phyloP scores from a whole-genome alignment of 2,888 invertebrate genomes.

The Ecliptopera silaceata region DNA sequence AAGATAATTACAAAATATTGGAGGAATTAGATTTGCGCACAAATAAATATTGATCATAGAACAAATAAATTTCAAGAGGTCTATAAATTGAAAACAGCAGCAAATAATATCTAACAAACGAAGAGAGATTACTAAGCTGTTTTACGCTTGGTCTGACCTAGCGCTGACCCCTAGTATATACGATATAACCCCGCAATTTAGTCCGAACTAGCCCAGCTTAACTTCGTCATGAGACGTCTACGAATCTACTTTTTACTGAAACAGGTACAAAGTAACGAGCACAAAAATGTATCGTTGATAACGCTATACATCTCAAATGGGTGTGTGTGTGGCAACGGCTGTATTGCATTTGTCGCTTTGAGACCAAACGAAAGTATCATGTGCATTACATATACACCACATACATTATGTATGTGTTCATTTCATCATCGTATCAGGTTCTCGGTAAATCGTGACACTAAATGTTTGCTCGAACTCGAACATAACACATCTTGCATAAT shows the following conservation, averaged over 20 bases:
- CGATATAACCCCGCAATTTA: background rate
- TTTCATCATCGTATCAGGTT: slow-evolving; percentile 9
- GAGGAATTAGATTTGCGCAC: no score
- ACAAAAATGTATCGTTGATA: background rate
- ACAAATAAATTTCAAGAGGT: no score
- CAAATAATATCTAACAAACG: background rate
- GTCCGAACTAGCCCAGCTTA: background rate
- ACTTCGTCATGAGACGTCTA: background rate
- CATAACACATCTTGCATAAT: slow-evolving; percentile 12
- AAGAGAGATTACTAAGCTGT: background rate
- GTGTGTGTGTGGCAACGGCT: background rate
- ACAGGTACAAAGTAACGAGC: background rate
- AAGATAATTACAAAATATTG: no score
- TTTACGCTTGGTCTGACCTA: background rate
- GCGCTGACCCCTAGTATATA: background rate
- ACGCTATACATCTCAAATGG: background rate
- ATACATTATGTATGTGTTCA: slow-evolving; percentile 4
- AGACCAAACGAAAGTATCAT: slow-evolving; percentile 17
- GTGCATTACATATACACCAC: slow-evolving; percentile 1
- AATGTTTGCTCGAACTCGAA: slow-evolving; percentile 1
- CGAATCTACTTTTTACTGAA: no score
- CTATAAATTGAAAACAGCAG: background rate
- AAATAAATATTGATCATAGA: no score
- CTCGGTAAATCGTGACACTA: slow-evolving; percentile 18
- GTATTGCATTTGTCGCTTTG: slow-evolving; percentile 1